Evolutionary conservation across 2,113 vertebrate species (phyloP), one percentile per base, ranked within the genome.

Genomic region (Steatornis caripensis): DNA sequence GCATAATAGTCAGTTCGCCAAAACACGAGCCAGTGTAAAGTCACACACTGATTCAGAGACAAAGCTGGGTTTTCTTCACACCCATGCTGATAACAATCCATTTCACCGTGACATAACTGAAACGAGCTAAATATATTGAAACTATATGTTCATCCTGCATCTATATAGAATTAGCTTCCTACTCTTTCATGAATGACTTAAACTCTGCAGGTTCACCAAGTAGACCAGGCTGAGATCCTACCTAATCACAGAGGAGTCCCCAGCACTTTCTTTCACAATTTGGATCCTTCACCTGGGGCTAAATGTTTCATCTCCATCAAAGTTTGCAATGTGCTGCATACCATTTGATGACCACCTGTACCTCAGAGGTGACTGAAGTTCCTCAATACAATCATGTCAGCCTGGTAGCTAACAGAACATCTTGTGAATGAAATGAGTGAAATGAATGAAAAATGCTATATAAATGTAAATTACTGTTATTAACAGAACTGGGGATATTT

Each of bases 1-100:
- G 21, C 4, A 2, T 13, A 60, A 23, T 6, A 41, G 27, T 5
- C 23, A 9, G 2, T 22, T 60, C 2, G 2, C 11, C 6, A 5
- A 43, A 84, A 49, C 9, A 3, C 4, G 3, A 78, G 29, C 10
- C 19, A 70, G 6, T 1, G 3, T 4, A 20, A 57, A 45, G 5
- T 78, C 5, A 4, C 5, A n/a, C 15, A 17, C 4, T 2, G 10
- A 55, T 5, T 32, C 22, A 45, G 57, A 77, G 30, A 13, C 2
- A 43, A 61, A 79, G 6, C 5, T 3, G 5, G 7, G 18, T 43
- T 78, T 78, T 62, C 46, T 61, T 72, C 46, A 45, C 6, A 4
- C 3, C 24, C 10, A 3, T 6, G 14, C 34, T 10, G 4, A n/a
- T 32, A 46, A 46, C 5, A 70, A 58, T 8, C 12, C 19, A 11